Base-by-base conservation (phyloP, 2,888 invertebrate species). In the Nemurella pictetii region DNA sequence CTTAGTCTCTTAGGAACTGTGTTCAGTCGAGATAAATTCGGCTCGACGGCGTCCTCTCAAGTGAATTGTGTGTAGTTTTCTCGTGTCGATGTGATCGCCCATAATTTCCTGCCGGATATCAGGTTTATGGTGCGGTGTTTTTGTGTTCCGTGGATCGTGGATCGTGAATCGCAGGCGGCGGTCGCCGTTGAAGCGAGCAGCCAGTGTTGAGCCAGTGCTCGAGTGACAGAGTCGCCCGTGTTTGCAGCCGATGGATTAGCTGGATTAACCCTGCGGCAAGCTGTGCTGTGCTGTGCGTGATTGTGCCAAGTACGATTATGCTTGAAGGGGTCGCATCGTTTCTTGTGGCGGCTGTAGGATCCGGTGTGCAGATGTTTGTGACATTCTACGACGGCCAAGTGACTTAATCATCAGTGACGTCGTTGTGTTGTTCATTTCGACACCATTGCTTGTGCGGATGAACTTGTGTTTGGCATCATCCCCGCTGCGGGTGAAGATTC, bases 41-140 rank as follows among this genome's bases (percentile, higher is more conserved):
- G 20, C 20, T 55, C 55, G 55, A 20, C 55, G 9, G 12, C 20
- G 12, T 55, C 20, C 55, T 20, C 55, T 2, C 20, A 12, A 2
- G 2, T 3, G 15, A 12, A 55, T 55, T 55, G 55, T 55, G 55
- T 12, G 3, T 20, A 55, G 55, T 20, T 55, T 55, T 55, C 20
- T 12, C 2, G 55, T 55, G 55, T 7, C 55, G 20, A 55, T 20
- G 55, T 20, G 55, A 55, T 55, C 55, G 55, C 55, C 55, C 55
- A 55, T 55, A 55, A 30, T 29, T 78, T 78, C 78, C 78, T 78
- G 78, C 30, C 78, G 78, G 78, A 78, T 78, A 78, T 30, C 78
- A 30, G 0, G 29, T 27, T 78, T 78, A n/a, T 29, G 78, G n/a
- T 30, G 30, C 9, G 1, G 30, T 29, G 75, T 28, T 28, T 75